phyloP scores from a whole-genome alignment of 2,113 vertebrate genomes.

The Synodontis membranacea region DNA sequence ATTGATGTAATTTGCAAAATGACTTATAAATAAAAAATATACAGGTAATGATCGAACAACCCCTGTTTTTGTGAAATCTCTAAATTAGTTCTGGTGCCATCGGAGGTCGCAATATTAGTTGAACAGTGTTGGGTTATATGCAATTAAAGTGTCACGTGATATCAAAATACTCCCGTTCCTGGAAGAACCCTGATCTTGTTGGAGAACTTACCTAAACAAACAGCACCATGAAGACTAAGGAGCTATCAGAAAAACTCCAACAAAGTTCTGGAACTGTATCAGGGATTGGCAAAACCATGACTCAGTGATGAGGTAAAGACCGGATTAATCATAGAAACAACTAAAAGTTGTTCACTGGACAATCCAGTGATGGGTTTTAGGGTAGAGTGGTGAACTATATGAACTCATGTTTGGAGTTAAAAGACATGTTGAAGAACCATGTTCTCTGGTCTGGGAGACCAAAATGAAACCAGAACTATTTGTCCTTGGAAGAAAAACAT shows the following conservation, averaged over 20 bases:
- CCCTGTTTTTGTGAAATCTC: neutral
- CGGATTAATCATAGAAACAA: neutral
- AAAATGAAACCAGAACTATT: neutral
- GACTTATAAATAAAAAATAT: neutral
- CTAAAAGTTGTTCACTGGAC: neutral
- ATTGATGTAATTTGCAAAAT: neutral
- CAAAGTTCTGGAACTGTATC: neutral
- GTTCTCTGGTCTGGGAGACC: neutral
- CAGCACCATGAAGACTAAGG: neutral
- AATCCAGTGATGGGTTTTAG: neutral
- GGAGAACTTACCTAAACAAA: neutral
- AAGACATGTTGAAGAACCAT: neutral
- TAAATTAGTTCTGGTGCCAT: neutral
- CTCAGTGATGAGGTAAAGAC: neutral
- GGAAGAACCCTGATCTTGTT: neutral
- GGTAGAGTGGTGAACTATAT: neutral
- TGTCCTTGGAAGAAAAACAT: neutral
- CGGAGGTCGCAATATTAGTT: neutral
- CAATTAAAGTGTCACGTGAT: neutral
- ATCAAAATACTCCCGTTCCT: neutral
- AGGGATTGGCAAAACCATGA: neutral
- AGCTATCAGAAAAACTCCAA: neutral
- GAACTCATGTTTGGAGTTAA: neutral
- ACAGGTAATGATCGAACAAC: neutral
- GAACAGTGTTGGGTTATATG: neutral